Evolutionary conservation across 2,888 invertebrate species (phyloP).

Genomic region (Erebia epiphron): DNA sequence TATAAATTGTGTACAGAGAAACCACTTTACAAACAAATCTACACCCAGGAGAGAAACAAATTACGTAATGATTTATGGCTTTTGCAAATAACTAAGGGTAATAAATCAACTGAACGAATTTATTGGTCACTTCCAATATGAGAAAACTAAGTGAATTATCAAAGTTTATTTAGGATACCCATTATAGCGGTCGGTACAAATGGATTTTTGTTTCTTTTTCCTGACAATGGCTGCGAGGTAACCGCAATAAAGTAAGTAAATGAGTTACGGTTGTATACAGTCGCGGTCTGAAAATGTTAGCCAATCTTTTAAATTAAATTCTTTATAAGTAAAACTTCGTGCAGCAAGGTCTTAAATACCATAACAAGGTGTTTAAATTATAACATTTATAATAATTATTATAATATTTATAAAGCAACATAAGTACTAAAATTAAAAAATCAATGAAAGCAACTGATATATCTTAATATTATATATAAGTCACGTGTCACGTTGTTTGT

Average conservation of each 20-base stretch:
- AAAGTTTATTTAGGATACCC: conserved; percentile 10
- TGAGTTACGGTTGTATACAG: too few species aligned
- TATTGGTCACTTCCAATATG: conserved; percentile 32
- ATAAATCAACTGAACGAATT: conserved; percentile 39
- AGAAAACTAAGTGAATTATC: conserved; percentile 19
- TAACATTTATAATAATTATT: too few species aligned
- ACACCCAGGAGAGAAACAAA: conserved; percentile 22
- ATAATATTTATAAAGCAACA: too few species aligned
- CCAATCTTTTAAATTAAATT: too few species aligned
- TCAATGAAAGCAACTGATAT: too few species aligned
- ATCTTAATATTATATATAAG: too few species aligned
- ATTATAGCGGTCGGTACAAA: background rate
- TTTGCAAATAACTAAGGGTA: conserved; percentile 36
- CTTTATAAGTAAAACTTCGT: too few species aligned
- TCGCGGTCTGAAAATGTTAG: too few species aligned
- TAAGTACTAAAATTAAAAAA: too few species aligned
- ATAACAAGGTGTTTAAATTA: too few species aligned
- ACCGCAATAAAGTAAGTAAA: background rate
- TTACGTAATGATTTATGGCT: conserved; percentile 35
- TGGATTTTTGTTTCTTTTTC: background rate
- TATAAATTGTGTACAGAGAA: background rate
- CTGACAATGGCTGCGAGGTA: background rate
- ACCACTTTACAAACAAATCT: conserved; percentile 5
- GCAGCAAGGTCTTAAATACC: too few species aligned
- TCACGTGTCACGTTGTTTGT: too few species aligned